phyloP scores from a whole-genome alignment of 1,140 invertebrate genomes.

The Magallana angulata region DNA sequence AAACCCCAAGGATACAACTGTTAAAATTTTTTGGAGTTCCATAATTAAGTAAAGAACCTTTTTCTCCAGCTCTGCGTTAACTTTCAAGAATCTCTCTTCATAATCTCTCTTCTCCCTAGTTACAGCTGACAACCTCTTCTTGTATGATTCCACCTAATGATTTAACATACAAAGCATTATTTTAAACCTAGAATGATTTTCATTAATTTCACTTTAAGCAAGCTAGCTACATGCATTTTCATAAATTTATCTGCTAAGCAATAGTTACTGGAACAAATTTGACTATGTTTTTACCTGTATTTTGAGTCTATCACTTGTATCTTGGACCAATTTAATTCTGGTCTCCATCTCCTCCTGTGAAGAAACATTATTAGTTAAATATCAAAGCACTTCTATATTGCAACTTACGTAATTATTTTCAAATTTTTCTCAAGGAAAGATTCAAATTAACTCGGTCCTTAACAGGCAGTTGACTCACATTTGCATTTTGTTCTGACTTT shows the following conservation, averaged over 20 bases:
- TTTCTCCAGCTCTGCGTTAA: conserved; percentile 70
- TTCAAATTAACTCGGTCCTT: neutral
- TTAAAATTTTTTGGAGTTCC: no score
- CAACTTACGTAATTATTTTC: neutral
- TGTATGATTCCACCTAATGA: conserved; percentile 75
- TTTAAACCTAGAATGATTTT: neutral
- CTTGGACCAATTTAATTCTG: conserved; percentile 70
- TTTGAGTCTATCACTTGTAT: conserved; percentile 70
- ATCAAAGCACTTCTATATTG: no score
- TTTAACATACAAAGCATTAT: neutral
- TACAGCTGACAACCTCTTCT: conserved; percentile 70
- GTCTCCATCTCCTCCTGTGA: conserved; percentile 74
- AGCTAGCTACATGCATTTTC: no score
- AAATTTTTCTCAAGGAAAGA: neutral
- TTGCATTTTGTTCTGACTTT: conserved; percentile 70
- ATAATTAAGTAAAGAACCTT: conserved; percentile 62
- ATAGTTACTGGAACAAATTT: neutral
- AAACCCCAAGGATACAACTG: no score
- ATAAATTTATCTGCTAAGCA: no score
- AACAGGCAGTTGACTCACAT: conserved; percentile 8
- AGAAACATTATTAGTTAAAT: neutral
- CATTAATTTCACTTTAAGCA: neutral
- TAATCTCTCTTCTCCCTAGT: conserved; percentile 74
- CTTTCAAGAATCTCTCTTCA: conserved; percentile 74
- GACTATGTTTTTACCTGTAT: conserved; percentile 67